These are phyloP conservation scores for Platanista minor DNA, from an alignment of 2,113 vertebrate genomes.

Conservation along the genomic window DNA sequence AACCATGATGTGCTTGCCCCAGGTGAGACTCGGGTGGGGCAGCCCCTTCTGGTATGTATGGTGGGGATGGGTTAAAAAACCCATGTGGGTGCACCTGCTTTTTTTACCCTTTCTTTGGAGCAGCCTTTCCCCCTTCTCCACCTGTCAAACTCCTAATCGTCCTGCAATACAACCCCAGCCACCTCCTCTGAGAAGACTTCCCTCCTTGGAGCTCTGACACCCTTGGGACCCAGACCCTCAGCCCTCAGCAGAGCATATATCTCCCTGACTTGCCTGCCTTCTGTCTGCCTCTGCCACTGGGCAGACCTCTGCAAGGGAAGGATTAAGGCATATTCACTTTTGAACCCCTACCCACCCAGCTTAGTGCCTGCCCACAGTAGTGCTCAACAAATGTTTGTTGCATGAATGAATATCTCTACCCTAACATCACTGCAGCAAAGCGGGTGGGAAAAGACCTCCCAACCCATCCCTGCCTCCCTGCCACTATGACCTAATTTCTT, in stretches of 20 bases:
- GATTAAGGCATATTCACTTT: background rate
- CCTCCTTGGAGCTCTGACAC: background rate
- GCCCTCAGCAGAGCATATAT: background rate
- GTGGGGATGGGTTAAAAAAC: background rate
- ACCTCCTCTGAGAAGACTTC: background rate
- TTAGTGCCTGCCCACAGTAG: background rate
- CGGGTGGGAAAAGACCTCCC: background rate
- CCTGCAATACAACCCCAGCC: background rate
- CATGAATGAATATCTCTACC: background rate
- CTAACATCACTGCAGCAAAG: background rate
- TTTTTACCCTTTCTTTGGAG: background rate
- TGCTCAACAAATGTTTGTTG: background rate
- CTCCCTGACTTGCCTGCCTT: background rate
- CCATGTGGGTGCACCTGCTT: background rate
- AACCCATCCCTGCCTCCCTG: background rate
- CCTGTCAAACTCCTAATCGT: background rate
- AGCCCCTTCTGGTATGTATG: background rate
- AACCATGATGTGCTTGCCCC: slow-evolving; percentile 6
- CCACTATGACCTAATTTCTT: background rate
- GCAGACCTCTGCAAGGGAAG: too few relatives aligned
- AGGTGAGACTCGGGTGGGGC: slow-evolving; percentile 22
- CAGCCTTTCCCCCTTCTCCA: background rate
- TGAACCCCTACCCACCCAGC: background rate
- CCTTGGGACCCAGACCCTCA: background rate
- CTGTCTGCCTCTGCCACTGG: background rate